These are phyloP conservation scores for Gopherus flavomarginatus DNA, from an alignment of 2,113 vertebrate genomes.

Conservation along the genomic window DNA sequence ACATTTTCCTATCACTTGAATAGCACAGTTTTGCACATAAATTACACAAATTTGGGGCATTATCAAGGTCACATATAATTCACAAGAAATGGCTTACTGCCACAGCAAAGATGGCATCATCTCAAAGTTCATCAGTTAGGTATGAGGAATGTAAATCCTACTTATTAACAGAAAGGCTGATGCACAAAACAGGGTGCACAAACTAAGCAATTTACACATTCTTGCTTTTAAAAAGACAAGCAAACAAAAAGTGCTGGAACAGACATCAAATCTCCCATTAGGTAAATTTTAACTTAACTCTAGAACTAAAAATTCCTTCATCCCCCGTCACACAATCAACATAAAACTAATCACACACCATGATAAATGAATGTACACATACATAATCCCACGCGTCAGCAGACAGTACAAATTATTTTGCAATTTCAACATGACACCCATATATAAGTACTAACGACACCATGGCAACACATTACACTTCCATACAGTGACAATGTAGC, in stretches of 20 bases:
- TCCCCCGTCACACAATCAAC: conserved; percentile 48
- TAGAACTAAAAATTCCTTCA: conserved; percentile 35
- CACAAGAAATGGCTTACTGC: background rate
- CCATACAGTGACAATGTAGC: conserved; percentile 75
- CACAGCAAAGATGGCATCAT: background rate
- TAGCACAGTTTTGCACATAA: background rate
- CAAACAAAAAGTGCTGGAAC: conserved; percentile 51
- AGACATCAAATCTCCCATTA: conserved; percentile 62
- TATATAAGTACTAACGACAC: conserved; percentile 63
- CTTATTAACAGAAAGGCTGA: conserved; percentile 12
- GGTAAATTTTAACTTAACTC: conserved; percentile 35
- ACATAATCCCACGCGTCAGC: conserved; percentile 29
- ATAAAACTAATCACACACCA: conserved; percentile 66
- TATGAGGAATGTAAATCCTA: background rate
- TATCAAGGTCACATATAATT: background rate
- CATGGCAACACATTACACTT: conserved; percentile 76
- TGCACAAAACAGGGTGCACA: conserved; percentile 59
- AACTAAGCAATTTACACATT: conserved; percentile 66
- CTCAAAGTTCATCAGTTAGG: background rate
- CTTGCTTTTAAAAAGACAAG: conserved; percentile 53
- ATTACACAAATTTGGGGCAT: background rate
- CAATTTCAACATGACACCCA: conserved; percentile 63
- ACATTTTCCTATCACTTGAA: background rate
- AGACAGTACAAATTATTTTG: conserved; percentile 52
- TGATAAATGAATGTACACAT: conserved; percentile 64